Evolutionary conservation across 92 coral and sea anemone species (phyloP).

Genomic region (Montipora capitata): DNA sequence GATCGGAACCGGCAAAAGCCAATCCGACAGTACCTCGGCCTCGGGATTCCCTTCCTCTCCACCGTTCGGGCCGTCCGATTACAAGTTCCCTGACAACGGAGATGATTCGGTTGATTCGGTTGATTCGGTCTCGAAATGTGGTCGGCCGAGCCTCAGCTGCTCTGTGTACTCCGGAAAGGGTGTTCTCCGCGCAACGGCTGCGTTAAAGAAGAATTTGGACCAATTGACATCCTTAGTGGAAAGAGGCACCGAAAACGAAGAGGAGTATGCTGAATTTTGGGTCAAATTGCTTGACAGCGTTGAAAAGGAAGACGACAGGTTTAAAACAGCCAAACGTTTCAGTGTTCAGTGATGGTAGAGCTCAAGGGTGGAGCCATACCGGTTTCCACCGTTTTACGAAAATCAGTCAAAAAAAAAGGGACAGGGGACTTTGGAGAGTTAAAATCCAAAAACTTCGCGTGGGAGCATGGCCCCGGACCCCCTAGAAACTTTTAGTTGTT

Average conservation of each 20-base stretch:
- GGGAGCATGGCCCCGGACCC: too few relatives aligned
- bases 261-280: not conserved
- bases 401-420: too few relatives aligned
- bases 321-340: too few relatives aligned
- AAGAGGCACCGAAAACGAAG: not conserved
- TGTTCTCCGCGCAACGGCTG: conserved; percentile 9
- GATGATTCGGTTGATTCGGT: not conserved
- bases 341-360: too few relatives aligned
- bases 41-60: conserved; percentile 58
- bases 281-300: not conserved
- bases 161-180: not conserved
- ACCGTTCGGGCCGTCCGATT: conserved; percentile 72
- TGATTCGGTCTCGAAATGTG: not conserved
- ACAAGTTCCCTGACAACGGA: conserved; percentile 66
- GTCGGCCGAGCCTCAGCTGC: not conserved
- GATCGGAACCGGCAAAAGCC: conserved; percentile 27
- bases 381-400: too few relatives aligned
- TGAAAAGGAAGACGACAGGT: not conserved
- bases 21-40: conserved; percentile 21
- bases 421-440: too few relatives aligned
- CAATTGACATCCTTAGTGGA: conserved; percentile 13
- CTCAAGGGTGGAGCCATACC: too few relatives aligned
- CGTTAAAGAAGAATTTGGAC: conserved; percentile 28
- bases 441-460: too few relatives aligned
- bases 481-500: too few relatives aligned